These are phyloP conservation scores for Naso thynnoides DNA, from an alignment of 2,797 vertebrate genomes.

Conservation along the genomic window DNA sequence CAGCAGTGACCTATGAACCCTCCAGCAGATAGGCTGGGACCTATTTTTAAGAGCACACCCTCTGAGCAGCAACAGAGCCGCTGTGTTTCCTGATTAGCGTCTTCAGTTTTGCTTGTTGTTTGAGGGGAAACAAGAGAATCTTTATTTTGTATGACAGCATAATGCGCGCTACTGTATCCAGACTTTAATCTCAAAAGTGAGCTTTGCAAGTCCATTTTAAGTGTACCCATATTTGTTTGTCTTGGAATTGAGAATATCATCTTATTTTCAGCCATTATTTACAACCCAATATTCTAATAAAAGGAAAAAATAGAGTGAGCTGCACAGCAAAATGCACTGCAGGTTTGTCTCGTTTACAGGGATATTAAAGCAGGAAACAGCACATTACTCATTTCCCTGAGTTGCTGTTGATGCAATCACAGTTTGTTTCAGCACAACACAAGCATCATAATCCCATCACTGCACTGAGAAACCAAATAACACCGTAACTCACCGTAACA, in stretches of 20 bases:
- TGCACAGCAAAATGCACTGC: background rate
- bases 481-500: slow-evolving; percentile 50
- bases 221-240: background rate
- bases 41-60: slow-evolving; percentile 71
- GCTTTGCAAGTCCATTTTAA: background rate
- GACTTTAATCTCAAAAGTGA: slow-evolving; percentile 24
- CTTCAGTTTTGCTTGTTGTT: slow-evolving; percentile 71
- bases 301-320: background rate
- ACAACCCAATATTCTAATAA: slow-evolving; percentile 7
- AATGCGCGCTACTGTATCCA: slow-evolving; percentile 21
- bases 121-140: slow-evolving; percentile 38
- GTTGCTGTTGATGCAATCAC: slow-evolving; percentile 9
- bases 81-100: slow-evolving; percentile 69
- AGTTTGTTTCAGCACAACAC: slow-evolving; percentile 1
- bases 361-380: slow-evolving; percentile 11
- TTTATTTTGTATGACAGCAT: slow-evolving; percentile 1
- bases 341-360: background rate
- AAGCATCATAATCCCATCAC: slow-evolving; percentile 16
- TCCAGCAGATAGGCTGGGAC: slow-evolving; percentile 66
- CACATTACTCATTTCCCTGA: slow-evolving; percentile 2
- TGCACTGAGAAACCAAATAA: background rate
- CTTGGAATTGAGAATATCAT: background rate
- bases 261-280: slow-evolving; percentile 5
- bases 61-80: slow-evolving; percentile 54
- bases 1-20: slow-evolving; percentile 85